A percentile compares a stretch with the other conserved stretches of the same genome.
phyloP scores from a whole-genome alignment of 2,888 invertebrate species.

The Argyresthia albistria region DNA sequence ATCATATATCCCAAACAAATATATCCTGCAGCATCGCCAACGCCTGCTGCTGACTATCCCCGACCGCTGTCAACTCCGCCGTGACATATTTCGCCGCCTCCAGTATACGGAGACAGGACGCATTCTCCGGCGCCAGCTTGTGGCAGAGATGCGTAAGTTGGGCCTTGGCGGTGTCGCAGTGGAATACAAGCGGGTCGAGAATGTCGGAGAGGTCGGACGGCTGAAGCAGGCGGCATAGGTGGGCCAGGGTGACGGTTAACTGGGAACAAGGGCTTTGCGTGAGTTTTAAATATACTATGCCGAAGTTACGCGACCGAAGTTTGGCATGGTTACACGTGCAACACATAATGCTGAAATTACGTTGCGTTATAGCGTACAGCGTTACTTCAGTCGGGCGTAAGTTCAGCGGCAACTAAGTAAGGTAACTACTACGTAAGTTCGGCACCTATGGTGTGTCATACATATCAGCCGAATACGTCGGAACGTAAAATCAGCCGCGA shows the following conservation, averaged over 20 bases:
- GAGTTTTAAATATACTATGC: neutral
- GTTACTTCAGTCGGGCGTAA: too few relatives aligned
- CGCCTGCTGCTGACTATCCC: conserved; percentile 42
- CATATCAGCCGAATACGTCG: too few relatives aligned
- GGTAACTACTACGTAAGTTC: too few relatives aligned
- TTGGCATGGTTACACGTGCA: too few relatives aligned
- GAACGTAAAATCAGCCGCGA: too few relatives aligned
- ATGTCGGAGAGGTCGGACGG: conserved; percentile 72
- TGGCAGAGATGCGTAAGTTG: conserved; percentile 48
- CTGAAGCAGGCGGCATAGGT: conserved; percentile 74
- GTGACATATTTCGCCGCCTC: conserved; percentile 64
- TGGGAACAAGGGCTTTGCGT: conserved; percentile 34
- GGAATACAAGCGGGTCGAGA: conserved; percentile 58
- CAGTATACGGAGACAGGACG: conserved; percentile 49
- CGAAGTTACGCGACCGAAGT: neutral
- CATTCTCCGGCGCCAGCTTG: conserved; percentile 52
- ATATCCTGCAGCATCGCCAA: conserved; percentile 57
- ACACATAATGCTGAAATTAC: too few relatives aligned
- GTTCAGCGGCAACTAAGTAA: too few relatives aligned
- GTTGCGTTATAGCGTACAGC: too few relatives aligned
- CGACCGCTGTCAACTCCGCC: conserved; percentile 38
- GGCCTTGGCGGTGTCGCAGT: conserved; percentile 50
- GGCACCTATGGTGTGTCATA: too few relatives aligned
- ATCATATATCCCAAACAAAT: conserved; percentile 56
- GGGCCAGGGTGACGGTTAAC: conserved; percentile 82